These are phyloP conservation scores for Planococcus citri DNA, from an alignment of 1,140 invertebrate species.

Conservation along the genomic window DNA sequence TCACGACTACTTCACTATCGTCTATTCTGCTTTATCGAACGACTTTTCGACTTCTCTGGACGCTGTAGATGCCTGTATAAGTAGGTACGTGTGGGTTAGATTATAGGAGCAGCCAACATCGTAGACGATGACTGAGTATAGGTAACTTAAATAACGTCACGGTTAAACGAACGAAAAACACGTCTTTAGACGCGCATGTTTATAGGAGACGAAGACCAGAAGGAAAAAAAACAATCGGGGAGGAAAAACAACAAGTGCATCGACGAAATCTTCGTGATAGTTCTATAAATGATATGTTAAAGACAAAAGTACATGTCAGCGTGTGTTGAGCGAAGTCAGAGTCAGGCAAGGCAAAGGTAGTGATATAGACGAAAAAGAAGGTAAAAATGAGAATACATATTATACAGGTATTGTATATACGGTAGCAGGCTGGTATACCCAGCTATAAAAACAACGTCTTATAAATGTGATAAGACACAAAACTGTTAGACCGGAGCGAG, in stretches of 20 bases:
- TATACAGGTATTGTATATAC: too few relatives aligned
- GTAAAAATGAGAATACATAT: background rate
- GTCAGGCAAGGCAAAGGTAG: too few relatives aligned
- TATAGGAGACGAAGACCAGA: background rate
- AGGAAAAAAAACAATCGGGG: background rate
- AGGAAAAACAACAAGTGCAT: background rate
- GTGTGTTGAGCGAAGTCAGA: background rate
- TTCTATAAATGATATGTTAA: background rate
- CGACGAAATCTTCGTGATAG: background rate
- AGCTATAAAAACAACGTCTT: background rate
- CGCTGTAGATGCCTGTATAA: too few relatives aligned
- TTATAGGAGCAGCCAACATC: too few relatives aligned
- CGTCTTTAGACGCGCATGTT: background rate
- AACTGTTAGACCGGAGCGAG: conserved; percentile 15
- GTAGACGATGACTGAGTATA: too few relatives aligned
- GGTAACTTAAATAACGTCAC: background rate
- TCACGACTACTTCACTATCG: too few relatives aligned
- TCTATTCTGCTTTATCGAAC: too few relatives aligned
- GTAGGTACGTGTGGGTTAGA: too few relatives aligned
- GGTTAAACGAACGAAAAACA: conserved; percentile 2
- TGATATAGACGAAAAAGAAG: background rate
- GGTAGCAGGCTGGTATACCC: background rate
- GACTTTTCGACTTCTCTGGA: too few relatives aligned
- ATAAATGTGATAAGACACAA: conserved; percentile 4
- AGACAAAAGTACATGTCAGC: conserved; percentile 2